Percentiles rank a stretch among this genome's conserved stretches.
phyloP scores from a whole-genome alignment of 1,140 invertebrate genomes.

The Leptopilina clavipes region DNA sequence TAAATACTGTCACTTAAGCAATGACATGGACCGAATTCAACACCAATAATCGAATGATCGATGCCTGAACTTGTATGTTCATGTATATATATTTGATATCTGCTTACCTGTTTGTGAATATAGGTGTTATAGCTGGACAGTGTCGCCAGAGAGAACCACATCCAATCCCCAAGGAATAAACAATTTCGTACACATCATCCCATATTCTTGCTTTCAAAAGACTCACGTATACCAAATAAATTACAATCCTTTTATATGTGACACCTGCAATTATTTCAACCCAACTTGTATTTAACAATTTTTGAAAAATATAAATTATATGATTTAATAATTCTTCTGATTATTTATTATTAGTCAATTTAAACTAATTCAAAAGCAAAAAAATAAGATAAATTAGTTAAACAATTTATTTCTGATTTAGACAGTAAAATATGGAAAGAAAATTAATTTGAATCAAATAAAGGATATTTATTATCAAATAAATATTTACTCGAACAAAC shows the following conservation, averaged over 20 bases:
- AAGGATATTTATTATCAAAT: too few species aligned
- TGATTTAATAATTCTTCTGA: too few species aligned
- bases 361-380: too few species aligned
- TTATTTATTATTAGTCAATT: too few species aligned
- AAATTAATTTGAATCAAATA: too few species aligned
- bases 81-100: background rate
- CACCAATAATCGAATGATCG: constrained; percentile 2
- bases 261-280: too few species aligned
- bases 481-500: too few species aligned
- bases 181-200: constrained; percentile 83
- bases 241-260: constrained; percentile 64
- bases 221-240: constrained; percentile 84
- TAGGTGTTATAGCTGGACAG: constrained; percentile 85
- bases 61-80: background rate
- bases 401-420: too few species aligned
- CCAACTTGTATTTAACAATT: too few species aligned
- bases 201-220: constrained; percentile 77
- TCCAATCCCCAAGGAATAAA: constrained; percentile 83
- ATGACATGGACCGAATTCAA: background rate
- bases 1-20: constrained; percentile 2
- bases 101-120: constrained; percentile 72
- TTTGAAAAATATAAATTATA: too few species aligned
- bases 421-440: too few species aligned
- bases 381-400: too few species aligned
- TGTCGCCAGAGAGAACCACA: constrained; percentile 83